Base-by-base conservation (phyloP, 1,140 invertebrate species). In the Microplitis mediator region DNA sequence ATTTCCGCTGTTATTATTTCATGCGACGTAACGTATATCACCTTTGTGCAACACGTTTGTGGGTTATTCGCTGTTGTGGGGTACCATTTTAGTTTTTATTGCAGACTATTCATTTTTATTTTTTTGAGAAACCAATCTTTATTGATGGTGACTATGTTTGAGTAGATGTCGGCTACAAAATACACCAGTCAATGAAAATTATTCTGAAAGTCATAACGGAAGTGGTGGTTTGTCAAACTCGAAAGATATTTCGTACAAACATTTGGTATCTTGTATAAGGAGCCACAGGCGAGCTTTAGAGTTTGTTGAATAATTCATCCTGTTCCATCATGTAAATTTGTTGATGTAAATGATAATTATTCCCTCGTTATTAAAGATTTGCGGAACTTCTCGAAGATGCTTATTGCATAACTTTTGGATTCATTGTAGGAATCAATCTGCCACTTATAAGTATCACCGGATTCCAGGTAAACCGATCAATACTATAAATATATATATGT, bases 391-490 rank as follows among this genome's bases (percentile, higher is more conserved):
- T 81, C 13, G 79, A 81, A 16, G 50, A 54, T 0, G 74, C 76
- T 0, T 76, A 77, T 60, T 75, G 76, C 32, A 69, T 72, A 13
- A 77, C 76, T 8, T 74, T 76, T 14, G 76, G 77, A 58, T 64
- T 80, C 16, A 76, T 78, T 75, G 11, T 80, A n/a, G 75, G 75
- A 32, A 72, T 79, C 6, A 80, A 75, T 52, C 75, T 80, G 73
- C 35, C 80, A 4, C 71, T 77, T 4, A 67, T 81, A 14, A 81
- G 77, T 56, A 80, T 81, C 32, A 79, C 79, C 5, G 76, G 77
- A 51, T 80, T 77, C 4, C 80, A 81, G 75, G 80, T 81, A 23
- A 36, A 71, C 4, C 9, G 0, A 39, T 8, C 36, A 39, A 39
- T n/a, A 39, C 9, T 39, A 39, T 6, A 39, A 8, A 6, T 6